Base-by-base conservation (phyloP, 2,797 vertebrate species). In the Ptychobarbus kaznakovi region DNA sequence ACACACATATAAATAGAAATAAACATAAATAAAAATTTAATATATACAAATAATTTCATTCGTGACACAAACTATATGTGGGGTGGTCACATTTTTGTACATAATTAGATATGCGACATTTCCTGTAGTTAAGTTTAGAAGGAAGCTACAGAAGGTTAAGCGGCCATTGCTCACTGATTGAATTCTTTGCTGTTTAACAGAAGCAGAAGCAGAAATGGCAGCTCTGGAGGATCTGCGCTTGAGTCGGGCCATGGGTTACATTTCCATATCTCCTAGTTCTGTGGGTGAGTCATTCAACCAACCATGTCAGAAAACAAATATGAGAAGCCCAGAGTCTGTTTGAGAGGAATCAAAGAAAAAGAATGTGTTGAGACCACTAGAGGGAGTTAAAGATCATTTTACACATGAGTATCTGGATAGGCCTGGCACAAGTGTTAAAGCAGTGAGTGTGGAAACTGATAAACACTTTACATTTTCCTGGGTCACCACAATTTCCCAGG, bases 161-260 rank as follows among this genome's bases (percentile, higher is more conserved):
- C 1, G 13, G 20, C 11, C 44, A 13, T 1, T 49, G 65, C 56
- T 28, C 63, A 13, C n/a, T 56, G 35, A 38, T 5, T 82, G 9
- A 7, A 58, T 40, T 35, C 4, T 40, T 58, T 32, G 42, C 88
- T 90, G 86, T 77, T 44, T 82, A 81, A 74, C 88, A 94, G 94
- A 94, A 86, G 94, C 93, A 4, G 92, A 93, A 88, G 94, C 91
- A 3, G 93, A 95, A 89, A 91, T 94, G 0, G 91, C 93, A 0
- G 93, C 93, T 53, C 87, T 94, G 49, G 94, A 94, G 84, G 91
- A 93, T 83, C 90, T 94, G 3, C 89, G 91, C n/a, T 88, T 94
- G 86, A 93, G 93, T 88, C 90, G 86, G 88, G 92, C 93, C 0
- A 93, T 92, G 92, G 87, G 90, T 22, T 93, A 92, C 8, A 91